Evolutionary conservation across 2,888 invertebrate species (phyloP).

Genomic region (Rhagium mordax): DNA sequence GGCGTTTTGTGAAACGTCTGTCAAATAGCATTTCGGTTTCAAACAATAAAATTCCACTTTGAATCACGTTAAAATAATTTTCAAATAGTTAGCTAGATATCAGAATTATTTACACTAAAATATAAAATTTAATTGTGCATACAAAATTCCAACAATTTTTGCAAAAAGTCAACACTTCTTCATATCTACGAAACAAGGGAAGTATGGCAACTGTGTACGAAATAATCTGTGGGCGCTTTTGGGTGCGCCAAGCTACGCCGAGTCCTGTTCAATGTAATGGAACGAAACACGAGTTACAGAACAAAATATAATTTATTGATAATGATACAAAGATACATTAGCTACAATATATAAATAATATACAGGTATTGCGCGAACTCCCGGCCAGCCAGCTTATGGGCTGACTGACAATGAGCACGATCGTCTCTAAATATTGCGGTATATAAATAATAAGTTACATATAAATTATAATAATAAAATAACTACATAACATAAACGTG

Average conservation of each 20-base stretch:
- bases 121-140: too few species aligned
- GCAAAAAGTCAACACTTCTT: not conserved
- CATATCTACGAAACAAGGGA: not conserved
- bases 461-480: constrained; percentile 71
- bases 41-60: too few species aligned
- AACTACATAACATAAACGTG: constrained; percentile 71
- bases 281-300: constrained; percentile 56
- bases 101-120: too few species aligned
- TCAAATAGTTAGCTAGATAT: too few species aligned
- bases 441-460: constrained; percentile 72
- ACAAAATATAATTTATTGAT: constrained; percentile 72
- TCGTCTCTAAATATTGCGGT: constrained; percentile 68
- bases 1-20: too few species aligned
- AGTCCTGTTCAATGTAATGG: constrained; percentile 23
- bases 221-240: constrained; percentile 6
- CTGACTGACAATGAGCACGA: constrained; percentile 63
- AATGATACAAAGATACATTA: constrained; percentile 69
- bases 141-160: too few species aligned
- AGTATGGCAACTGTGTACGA: not conserved
- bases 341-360: constrained; percentile 69
- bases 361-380: constrained; percentile 66
- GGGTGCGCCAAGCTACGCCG: constrained; percentile 19
- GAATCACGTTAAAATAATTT: too few species aligned
- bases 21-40: too few species aligned
- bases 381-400: constrained; percentile 50